phyloP scores from a whole-genome alignment of 2,797 vertebrate species.

The Pseudochirops corinnae region DNA sequence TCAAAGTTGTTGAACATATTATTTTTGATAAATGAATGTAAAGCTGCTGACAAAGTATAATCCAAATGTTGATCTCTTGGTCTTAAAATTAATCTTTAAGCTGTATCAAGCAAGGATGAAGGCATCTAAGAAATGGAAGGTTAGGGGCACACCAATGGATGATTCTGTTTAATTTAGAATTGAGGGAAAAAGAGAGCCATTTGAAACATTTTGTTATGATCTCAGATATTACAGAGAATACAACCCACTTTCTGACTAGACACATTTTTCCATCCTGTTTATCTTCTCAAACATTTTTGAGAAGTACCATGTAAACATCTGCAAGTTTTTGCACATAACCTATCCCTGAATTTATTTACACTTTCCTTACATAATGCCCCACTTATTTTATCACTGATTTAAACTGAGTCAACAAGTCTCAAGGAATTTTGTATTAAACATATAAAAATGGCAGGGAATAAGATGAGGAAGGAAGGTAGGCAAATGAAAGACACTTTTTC shows the following conservation, averaged over 20 bases:
- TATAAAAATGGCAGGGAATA: slow-evolving; percentile 37
- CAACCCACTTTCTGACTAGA: slow-evolving; percentile 73
- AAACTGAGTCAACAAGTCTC: slow-evolving; percentile 81
- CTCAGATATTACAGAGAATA: slow-evolving; percentile 76
- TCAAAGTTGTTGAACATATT: neutral
- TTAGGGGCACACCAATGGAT: neutral
- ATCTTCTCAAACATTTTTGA: slow-evolving; percentile 80
- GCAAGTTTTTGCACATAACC: slow-evolving; percentile 81
- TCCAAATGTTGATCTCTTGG: neutral
- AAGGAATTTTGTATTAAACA: slow-evolving; percentile 68
- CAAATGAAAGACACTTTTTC: slow-evolving; percentile 33
- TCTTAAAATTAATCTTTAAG: neutral
- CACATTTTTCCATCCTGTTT: slow-evolving; percentile 78
- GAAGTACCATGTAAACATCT: slow-evolving; percentile 81
- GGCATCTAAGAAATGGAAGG: neutral
- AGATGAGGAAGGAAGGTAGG: slow-evolving; percentile 49
- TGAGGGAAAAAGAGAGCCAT: neutral
- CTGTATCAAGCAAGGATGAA: neutral
- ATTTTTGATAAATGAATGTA: neutral
- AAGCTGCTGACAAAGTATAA: neutral
- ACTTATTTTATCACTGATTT: slow-evolving; percentile 80
- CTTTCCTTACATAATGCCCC: slow-evolving; percentile 80
- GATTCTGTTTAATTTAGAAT: neutral
- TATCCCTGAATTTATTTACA: slow-evolving; percentile 81
- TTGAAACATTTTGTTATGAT: slow-evolving; percentile 5